Evolutionary conservation across 1,140 invertebrate genomes (phyloP).

Genomic region (Ptiloglossa arizonensis): DNA sequence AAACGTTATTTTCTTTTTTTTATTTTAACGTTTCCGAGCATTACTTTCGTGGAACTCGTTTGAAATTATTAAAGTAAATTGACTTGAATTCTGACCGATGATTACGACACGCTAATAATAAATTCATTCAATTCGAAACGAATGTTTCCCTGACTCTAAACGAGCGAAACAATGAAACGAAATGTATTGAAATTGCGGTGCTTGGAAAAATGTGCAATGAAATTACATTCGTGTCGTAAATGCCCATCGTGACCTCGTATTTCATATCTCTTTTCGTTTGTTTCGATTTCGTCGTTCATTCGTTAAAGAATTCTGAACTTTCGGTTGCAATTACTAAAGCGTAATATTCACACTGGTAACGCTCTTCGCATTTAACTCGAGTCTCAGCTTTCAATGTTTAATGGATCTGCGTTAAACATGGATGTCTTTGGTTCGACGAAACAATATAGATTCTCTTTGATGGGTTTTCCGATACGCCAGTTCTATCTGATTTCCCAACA

Average conservation of each 20-base stretch:
- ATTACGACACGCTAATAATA: too few relatives aligned
- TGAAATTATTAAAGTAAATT: too few relatives aligned
- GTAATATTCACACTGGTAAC: neutral
- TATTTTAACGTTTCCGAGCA: too few relatives aligned
- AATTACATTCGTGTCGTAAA: neutral
- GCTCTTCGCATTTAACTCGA: neutral
- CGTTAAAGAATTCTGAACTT: neutral
- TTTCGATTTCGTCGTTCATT: neutral
- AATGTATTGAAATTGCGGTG: neutral
- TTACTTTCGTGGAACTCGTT: too few relatives aligned
- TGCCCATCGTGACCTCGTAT: neutral
- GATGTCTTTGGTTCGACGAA: slow-evolving; percentile 6
- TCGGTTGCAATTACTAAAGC: neutral
- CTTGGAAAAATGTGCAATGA: too few relatives aligned
- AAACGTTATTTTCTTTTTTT: too few relatives aligned
- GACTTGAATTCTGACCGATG: too few relatives aligned
- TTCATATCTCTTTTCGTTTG: neutral
- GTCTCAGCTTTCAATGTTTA: neutral
- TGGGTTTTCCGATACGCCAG: neutral
- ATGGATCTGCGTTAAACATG: slow-evolving; percentile 15
- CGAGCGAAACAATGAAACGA: too few relatives aligned
- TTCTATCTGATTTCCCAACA: slow-evolving; percentile 20
- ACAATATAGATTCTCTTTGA: slow-evolving; percentile 15
- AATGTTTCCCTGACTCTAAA: too few relatives aligned
- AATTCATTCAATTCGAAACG: too few relatives aligned